A percentile compares a stretch with the other conserved stretches of the same genome.
Conservation (phyloP, 2,113 vertebrate genomes). For the human region DNA sequence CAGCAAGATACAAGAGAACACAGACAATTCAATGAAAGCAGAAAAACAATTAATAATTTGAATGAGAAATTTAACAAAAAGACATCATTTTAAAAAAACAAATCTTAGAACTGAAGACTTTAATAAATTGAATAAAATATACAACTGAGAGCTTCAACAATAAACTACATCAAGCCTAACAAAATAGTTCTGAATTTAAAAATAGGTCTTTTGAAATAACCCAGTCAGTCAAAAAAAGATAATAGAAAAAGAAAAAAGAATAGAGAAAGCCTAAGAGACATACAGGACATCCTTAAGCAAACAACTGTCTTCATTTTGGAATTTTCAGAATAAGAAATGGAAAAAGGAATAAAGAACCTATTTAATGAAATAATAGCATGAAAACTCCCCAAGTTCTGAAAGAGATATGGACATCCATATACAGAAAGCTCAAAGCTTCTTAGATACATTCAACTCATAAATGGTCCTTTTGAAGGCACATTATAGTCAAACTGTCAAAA, state of each 20-base stretch:
- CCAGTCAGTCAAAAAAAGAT: neutral
- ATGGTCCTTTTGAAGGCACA: neutral
- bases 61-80: neutral
- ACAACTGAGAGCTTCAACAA: neutral
- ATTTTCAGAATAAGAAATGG: neutral
- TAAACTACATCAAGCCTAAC: neutral
- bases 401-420: neutral
- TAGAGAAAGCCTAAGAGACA: neutral
- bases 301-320: neutral
- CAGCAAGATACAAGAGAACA: neutral
- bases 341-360: neutral
- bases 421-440: neutral
- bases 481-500: neutral
- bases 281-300: neutral
- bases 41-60: neutral
- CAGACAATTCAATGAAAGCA: neutral
- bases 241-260: neutral
- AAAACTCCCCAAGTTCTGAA: neutral
- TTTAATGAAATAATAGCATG: neutral
- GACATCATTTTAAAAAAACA: neutral
- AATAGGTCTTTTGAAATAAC: neutral
- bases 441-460: neutral
- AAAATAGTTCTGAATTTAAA: neutral
- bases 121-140: neutral
- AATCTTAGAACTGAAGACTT: neutral